These are phyloP conservation scores for Synergus gifuensis DNA, from an alignment of 2,888 invertebrate species.

Conservation along the genomic window DNA sequence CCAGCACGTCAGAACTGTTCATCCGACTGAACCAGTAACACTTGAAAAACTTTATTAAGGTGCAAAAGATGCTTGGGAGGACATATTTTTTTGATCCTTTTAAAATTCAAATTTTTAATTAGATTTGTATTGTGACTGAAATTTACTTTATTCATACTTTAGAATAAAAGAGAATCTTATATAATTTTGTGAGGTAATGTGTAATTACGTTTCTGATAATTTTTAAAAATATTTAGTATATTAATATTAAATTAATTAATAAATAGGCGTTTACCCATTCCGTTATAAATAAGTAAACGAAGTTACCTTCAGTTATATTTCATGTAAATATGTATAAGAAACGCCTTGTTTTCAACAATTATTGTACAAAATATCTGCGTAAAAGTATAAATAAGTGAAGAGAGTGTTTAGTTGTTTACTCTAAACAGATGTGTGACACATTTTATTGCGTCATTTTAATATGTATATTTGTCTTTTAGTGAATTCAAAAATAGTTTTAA, in stretches of 20 bases:
- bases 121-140: no score
- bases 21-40: constrained; percentile 67
- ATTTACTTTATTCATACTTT: no score
- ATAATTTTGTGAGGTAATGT: neutral
- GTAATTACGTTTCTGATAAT: no score
- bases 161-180: neutral
- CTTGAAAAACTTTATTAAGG: constrained; percentile 70
- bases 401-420: neutral
- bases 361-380: neutral
- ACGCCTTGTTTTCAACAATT: neutral
- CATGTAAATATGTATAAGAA: neutral
- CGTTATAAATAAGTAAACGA: neutral
- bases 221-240: no score
- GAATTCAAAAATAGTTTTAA: neutral
- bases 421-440: neutral
- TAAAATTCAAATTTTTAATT: neutral
- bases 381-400: neutral
- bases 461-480: no score
- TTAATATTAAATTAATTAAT: neutral
- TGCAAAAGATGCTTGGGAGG: neutral
- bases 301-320: neutral
- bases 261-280: neutral
- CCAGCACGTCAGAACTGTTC: constrained; percentile 70
- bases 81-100: no score
- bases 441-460: no score